Conservation (phyloP, 2,888 invertebrate genomes). For the Helicoverpa assulta region DNA sequence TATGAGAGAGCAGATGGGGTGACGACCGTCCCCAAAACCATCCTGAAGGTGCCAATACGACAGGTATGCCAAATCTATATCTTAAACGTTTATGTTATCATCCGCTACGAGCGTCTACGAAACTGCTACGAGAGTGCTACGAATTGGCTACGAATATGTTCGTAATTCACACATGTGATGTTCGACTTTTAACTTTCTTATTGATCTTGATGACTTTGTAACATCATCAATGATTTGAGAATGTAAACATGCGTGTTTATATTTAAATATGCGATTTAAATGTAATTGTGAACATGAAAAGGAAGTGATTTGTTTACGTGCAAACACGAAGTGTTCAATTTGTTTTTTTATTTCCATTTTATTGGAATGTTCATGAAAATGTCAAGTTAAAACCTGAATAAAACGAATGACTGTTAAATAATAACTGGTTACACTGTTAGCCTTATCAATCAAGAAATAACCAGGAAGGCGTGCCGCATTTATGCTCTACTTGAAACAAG, state of each 20-base stretch:
- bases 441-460: conserved; percentile 34
- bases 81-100: conserved; percentile 74
- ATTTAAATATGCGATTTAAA: conserved; percentile 10
- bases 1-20: conserved; percentile 79
- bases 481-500: conserved; percentile 13
- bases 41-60: conserved; percentile 71
- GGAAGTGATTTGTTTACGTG: conserved; percentile 25
- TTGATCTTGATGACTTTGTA: conserved; percentile 11
- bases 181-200: conserved; percentile 20
- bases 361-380: neutral
- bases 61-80: conserved; percentile 74
- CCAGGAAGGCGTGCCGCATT: conserved; percentile 35
- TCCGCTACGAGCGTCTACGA: conserved; percentile 76
- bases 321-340: conserved; percentile 20
- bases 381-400: neutral
- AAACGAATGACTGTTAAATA: conserved; percentile 13
- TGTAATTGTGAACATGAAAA: conserved; percentile 18
- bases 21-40: conserved; percentile 78
- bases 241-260: conserved; percentile 34
- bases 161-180: conserved; percentile 33
- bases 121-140: conserved; percentile 74
- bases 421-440: conserved; percentile 6
- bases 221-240: conserved; percentile 3
- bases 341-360: neutral
- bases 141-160: conserved; percentile 53